Evolutionary conservation across 2,113 vertebrate species (phyloP), one percentile per base, ranked within the genome.

Genomic region (Oryzias javanicus): DNA sequence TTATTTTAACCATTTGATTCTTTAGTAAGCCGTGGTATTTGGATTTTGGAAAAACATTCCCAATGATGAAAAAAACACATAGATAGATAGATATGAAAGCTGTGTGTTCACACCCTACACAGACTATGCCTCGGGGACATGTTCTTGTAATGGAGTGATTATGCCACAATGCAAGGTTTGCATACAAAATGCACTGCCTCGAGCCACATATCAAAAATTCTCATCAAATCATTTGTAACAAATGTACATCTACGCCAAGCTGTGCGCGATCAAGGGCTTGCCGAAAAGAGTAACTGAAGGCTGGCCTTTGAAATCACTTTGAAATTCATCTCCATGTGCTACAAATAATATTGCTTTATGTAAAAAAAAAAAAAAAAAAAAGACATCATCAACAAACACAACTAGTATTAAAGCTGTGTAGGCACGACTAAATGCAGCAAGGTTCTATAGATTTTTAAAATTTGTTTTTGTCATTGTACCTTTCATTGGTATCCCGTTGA

Each of bases 91-190:
- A 62, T 50, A 80, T 63, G 3, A 79, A 67, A 79, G 84, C 79
- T 79, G 73, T 82, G 85, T 88, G 85, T 85, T 88, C 60, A 76
- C 48, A 72, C 44, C 59, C 55, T 56, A 67, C 67, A 72, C 67
- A 79, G 58, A 57, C 70, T 70, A 64, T 78, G 78, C 83, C 87
- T 84, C 16, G 56, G 81, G 89, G 90, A 90, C 76, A 88, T 79
- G 79, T 74, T 82, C 72, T 76, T 87, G 86, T 92, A 91, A 92
- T 91, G 70, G 80, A 83, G 85, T 89, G 84, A 91, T 92, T 91
- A 91, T 90, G 90, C 88, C 79, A 84, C 85, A 91, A 90, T 89
- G 79, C 64, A 46, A 67, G 60, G 76, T 84, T 85, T 86, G 80
- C 84, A 87, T 85, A 86, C 54, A 55, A 85, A 90, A 88, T 77